Percentiles rank a stretch among this genome's conserved stretches.
Conservation (phyloP, 2,797 vertebrate species). For the Spinibarbus caldwelli region DNA sequence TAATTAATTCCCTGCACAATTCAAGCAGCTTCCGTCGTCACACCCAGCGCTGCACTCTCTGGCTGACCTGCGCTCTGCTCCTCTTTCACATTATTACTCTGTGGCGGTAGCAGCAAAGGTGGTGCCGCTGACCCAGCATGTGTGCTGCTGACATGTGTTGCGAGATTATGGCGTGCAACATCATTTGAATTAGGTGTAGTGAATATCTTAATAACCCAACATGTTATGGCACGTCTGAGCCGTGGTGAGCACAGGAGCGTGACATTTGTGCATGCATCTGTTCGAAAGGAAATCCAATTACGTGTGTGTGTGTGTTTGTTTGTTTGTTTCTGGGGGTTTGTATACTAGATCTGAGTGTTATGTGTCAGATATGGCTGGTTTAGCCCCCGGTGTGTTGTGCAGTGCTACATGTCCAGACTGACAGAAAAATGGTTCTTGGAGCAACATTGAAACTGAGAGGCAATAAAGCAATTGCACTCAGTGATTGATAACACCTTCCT, state of each 20-base stretch:
- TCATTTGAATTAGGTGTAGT: conserved; percentile 45
- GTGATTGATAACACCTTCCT: conserved; percentile 26
- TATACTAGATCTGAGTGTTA: conserved; percentile 12
- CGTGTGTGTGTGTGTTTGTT: not conserved
- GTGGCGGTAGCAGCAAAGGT: conserved; percentile 14
- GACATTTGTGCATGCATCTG: conserved; percentile 6
- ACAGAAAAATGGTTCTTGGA: too few species aligned
- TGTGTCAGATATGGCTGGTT: conserved; percentile 12
- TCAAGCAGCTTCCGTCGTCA: conserved; percentile 30
- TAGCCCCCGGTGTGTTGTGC: conserved; percentile 8
- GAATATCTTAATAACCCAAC: conserved; percentile 42
- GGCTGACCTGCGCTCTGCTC: conserved; percentile 12
- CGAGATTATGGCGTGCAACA: conserved; percentile 34
- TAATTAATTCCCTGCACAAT: conserved; percentile 61
- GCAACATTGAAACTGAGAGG: conserved; percentile 3
- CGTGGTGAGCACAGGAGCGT: not conserved
- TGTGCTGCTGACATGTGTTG: conserved; percentile 27
- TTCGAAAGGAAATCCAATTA: not conserved
- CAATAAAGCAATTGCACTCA: conserved; percentile 1
- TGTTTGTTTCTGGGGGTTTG: not conserved
- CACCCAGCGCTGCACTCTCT: conserved; percentile 28
- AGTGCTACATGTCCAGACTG: not conserved
- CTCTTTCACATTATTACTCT: conserved; percentile 51
- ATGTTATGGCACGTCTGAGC: conserved; percentile 16
- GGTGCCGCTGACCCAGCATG: conserved; percentile 26